A percentile compares a stretch with the other conserved stretches of the same genome.
Conservation (phyloP, 2,113 vertebrate species). For the Gulo gulo region DNA sequence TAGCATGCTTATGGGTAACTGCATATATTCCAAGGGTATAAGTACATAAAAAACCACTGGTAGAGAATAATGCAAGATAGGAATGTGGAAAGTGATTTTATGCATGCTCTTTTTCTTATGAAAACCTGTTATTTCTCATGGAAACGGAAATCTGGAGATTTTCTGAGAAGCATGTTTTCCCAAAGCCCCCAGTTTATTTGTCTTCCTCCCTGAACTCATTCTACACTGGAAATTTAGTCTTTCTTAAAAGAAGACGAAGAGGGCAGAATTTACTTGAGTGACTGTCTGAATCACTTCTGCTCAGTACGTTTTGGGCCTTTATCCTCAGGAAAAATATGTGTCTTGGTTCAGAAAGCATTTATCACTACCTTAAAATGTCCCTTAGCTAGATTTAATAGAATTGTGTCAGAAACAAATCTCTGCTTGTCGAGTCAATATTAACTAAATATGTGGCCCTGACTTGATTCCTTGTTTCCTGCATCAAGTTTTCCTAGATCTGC, state of each 20-base stretch:
- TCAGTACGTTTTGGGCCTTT: neutral
- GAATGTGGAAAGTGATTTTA: neutral
- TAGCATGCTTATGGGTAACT: neutral
- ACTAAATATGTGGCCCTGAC: neutral
- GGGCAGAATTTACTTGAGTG: neutral
- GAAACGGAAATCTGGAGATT: neutral
- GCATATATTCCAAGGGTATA: neutral
- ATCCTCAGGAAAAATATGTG: neutral
- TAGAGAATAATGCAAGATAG: neutral
- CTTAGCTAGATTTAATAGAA: neutral
- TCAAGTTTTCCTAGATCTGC: neutral
- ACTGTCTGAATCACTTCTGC: neutral
- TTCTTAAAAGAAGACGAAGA: constrained; percentile 7
- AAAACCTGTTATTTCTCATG: neutral
- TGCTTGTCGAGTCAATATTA: neutral
- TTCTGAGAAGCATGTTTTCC: neutral
- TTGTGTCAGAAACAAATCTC: neutral
- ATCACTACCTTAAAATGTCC: neutral
- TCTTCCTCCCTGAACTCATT: neutral
- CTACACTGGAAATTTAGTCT: neutral
- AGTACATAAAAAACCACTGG: neutral
- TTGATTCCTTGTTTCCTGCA: neutral
- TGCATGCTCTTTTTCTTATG: neutral
- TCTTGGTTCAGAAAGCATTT: neutral
- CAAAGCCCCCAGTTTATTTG: neutral